Base-by-base conservation (phyloP, 2,797 vertebrate genomes). In the Gallinago stenura region DNA sequence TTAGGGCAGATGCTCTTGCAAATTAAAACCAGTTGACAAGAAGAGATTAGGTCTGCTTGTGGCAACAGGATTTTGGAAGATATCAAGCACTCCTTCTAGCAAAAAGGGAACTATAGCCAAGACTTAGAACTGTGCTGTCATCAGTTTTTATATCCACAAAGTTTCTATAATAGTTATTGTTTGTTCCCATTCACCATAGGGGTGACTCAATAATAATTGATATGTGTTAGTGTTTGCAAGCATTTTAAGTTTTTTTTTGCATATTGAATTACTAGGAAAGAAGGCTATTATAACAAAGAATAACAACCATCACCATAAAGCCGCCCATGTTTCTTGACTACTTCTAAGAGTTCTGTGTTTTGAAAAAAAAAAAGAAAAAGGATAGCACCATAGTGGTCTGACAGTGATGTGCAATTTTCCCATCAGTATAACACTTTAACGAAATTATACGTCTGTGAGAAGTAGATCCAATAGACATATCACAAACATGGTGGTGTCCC, bases 11-110 rank as follows among this genome's bases (percentile, higher is more conserved):
- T 53, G 35, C 51, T 91, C 50, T 73, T 77, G 41, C 41, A 84
- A 92, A 92, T 82, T 91, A 78, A 81, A 78, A 83, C 61, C 61
- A 81, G 54, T 53, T 81, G 51, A 87, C 31, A 12, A 69, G 65
- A 86, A 88, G 61, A 70, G 46, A 64, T 93, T 89, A 53, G 46
- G 61, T 78, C 77, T 94, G 89, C 83, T 95, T 48, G 84, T 89
- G 89, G 82, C 84, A 87, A 78, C 1, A 37, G 20, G 51, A 58
- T 83, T 91, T 86, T 22, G 2, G 70, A 81, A 64, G 79, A 83
- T 57, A 25, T 87, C 43, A 51, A 65, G 33, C 19, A 62, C 54
- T 72, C 66, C 70, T 93, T 91, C 85, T 88, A 95, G 76, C 70
- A 90, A 83, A 94, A 83, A 53, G 19, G 25, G 64, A 80, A 31